A percentile compares a stretch with the other conserved stretches of the same genome.
Evolutionary conservation across 2,797 vertebrate genomes (phyloP).

Genomic region (Limnodromus scolopaceus): DNA sequence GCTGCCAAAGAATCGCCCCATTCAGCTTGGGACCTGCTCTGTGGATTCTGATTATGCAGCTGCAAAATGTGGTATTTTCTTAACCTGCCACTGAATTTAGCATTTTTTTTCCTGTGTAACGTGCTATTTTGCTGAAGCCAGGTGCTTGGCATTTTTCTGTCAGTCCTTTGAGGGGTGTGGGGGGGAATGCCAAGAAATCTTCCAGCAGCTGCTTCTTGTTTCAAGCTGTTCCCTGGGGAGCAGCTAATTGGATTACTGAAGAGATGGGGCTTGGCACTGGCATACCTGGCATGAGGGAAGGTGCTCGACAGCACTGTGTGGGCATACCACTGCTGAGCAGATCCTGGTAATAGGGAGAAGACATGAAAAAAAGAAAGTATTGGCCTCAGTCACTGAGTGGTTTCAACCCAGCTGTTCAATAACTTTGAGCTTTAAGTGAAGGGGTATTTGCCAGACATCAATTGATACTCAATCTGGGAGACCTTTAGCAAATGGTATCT

Average conservation of each 20-base stretch:
- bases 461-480: accelerated
- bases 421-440: not conserved
- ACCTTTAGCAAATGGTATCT: not conserved
- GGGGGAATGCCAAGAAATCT: not conserved
- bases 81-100: not conserved
- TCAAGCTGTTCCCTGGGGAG: not conserved
- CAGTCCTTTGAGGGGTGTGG: not conserved
- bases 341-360: not conserved
- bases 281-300: not conserved
- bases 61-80: not conserved
- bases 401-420: not conserved
- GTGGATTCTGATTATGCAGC: not conserved
- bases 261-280: not conserved
- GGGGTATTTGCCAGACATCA: not conserved
- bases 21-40: not conserved
- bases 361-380: not conserved
- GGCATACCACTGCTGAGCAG: not conserved
- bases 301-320: not conserved
- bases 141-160: not conserved
- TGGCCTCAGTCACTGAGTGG: not conserved
- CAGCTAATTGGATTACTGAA: not conserved
- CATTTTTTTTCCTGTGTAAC: not conserved
- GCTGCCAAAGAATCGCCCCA: not conserved
- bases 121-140: not conserved
- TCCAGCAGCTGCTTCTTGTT: not conserved